These are phyloP conservation scores for Formicarius rufipectus DNA, from an alignment of 2,113 vertebrate species.

Conservation along the genomic window DNA sequence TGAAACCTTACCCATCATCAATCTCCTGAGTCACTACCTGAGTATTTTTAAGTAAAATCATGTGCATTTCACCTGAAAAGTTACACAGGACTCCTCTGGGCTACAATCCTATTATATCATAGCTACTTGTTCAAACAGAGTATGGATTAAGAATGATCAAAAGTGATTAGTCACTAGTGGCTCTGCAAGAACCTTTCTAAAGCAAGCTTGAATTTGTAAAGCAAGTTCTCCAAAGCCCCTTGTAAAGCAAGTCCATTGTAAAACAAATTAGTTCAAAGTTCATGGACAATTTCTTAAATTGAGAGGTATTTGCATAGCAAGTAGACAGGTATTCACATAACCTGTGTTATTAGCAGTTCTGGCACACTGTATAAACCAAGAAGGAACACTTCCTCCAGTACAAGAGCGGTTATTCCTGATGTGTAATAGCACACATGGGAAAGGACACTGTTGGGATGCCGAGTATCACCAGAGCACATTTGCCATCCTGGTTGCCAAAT, in stretches of 20 bases:
- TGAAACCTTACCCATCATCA: background rate
- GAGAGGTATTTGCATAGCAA: constrained; percentile 12
- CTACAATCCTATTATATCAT: background rate
- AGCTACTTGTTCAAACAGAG: constrained; percentile 7
- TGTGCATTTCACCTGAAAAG: background rate
- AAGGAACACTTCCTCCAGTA: background rate
- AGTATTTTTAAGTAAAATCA: background rate
- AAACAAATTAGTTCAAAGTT: constrained; percentile 22
- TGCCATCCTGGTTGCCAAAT: background rate
- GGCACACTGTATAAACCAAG: background rate
- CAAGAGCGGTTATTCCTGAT: background rate
- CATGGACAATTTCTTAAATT: background rate
- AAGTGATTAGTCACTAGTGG: background rate
- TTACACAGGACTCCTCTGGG: background rate
- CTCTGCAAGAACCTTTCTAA: constrained; percentile 1
- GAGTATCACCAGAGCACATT: background rate
- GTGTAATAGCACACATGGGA: background rate
- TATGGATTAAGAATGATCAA: constrained; percentile 18
- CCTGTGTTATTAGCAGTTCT: background rate
- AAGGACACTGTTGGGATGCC: background rate
- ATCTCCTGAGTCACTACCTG: background rate
- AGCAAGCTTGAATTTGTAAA: constrained; percentile 3
- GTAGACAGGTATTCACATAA: background rate
- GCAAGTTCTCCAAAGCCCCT: constrained; percentile 2
- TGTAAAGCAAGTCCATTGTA: background rate